Evolutionary conservation across 1,140 invertebrate genomes (phyloP).

Genomic region (Drosophila azteca): DNA sequence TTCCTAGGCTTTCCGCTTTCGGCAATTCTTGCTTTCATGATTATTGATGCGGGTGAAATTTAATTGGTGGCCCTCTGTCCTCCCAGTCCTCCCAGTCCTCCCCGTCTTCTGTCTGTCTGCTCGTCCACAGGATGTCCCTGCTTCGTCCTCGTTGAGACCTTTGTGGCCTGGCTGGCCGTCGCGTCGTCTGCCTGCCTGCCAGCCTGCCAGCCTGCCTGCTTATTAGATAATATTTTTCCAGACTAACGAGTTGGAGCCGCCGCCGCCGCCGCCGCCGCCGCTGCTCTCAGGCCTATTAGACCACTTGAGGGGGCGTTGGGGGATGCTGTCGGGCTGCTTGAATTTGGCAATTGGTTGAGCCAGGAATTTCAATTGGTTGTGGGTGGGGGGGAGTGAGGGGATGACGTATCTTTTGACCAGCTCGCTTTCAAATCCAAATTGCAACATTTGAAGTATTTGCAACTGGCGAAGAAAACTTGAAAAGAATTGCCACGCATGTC

Average conservation of each 20-base stretch:
- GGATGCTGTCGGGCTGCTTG: background rate
- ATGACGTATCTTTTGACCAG: constrained; percentile 8
- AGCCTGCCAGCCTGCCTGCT: no score
- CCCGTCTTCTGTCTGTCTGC: background rate
- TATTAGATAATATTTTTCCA: constrained; percentile 68
- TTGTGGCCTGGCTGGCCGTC: constrained; percentile 10
- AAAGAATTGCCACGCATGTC: constrained; percentile 63
- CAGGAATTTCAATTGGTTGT: background rate
- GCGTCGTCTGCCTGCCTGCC: background rate
- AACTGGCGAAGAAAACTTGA: constrained; percentile 37
- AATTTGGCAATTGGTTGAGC: constrained; percentile 10
- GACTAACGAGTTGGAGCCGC: constrained; percentile 47
- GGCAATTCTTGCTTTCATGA: constrained; percentile 79
- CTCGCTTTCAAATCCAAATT: background rate
- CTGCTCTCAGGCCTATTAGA: constrained; percentile 31
- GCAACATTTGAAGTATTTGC: constrained; percentile 15
- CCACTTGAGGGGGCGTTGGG: constrained; percentile 14
- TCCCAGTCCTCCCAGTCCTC: constrained; percentile 18
- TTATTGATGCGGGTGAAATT: constrained; percentile 82
- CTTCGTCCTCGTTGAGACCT: constrained; percentile 1
- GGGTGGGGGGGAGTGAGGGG: background rate
- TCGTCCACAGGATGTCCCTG: background rate
- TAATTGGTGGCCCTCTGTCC: constrained; percentile 65
- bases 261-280: constrained; percentile 7
- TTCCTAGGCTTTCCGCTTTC: constrained; percentile 50